Base-by-base conservation (phyloP, 2,797 vertebrate species). In the Siniperca scherzeri region DNA sequence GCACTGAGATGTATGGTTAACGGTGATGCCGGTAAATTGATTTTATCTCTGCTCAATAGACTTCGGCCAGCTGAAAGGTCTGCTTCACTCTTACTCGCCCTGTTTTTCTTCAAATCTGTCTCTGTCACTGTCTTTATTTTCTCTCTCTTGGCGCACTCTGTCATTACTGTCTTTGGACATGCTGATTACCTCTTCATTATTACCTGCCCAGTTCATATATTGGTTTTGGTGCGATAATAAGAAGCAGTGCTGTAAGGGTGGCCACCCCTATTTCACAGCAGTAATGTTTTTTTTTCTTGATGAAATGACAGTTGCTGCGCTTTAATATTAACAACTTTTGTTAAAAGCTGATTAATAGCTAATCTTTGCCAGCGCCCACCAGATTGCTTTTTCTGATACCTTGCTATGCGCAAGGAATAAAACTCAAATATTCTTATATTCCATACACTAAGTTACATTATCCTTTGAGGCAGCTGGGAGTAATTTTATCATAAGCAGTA, bases 11-110 rank as follows among this genome's bases (percentile, higher is more conserved):
- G 62, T 69, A n/a, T 77, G 65, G 61, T 73, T 87, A 79, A 9
- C 53, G 30, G 70, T 69, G n/a, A 81, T 83, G 65, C 48, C 10
- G 33, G 64, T 70, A 83, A 91, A 90, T 81, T 88, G 84, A 86
- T 72, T 91, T 87, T 71, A 77, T 76, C 70, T 77, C 72, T 74
- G 67, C 79, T 81, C 78, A 83, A 46, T 69, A 50, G 79, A 50
- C 73, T 61, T 61, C 76, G 81, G 64, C 44, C 83, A 70, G 40
- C 21, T 84, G 56, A 74, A 72, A 77, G 36, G 55, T 88, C 46
- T 56, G 61, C 74, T 59, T 65, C 75, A 48, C 46, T 73, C 70
- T 56, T 22, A 7, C 59, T n/a, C 69, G 67, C 40, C 11, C 13
- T 27, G 17, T 64, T 72, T 84, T 36, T 56, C 27, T 74, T 55